Percentiles rank a stretch among this genome's conserved stretches.
phyloP scores from a whole-genome alignment of 2,113 vertebrate species.

The Tympanuchus pallidicinctus region DNA sequence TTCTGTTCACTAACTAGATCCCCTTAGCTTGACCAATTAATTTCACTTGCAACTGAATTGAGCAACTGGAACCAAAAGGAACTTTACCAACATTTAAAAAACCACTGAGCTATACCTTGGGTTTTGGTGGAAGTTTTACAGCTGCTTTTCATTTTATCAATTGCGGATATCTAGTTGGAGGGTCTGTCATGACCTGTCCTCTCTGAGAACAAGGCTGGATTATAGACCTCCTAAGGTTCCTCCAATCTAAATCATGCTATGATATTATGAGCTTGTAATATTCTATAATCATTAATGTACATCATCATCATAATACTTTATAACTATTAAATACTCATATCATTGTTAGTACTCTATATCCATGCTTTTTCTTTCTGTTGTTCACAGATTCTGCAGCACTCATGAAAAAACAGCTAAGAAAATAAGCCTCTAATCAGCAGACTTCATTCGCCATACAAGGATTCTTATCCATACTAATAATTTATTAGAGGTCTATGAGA shows the following conservation, averaged over 20 bases:
- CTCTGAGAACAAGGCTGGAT: not conserved
- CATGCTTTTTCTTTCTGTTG: not conserved
- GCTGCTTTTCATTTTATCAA: not conserved
- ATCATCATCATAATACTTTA: not conserved
- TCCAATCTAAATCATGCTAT: not conserved
- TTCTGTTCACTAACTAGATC: constrained; percentile 1
- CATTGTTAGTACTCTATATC: not conserved
- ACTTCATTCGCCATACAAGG: not conserved
- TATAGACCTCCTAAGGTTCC: not conserved
- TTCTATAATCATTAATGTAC: not conserved
- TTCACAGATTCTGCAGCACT: not conserved
- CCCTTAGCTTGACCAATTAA: not conserved
- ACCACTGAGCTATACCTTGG: not conserved
- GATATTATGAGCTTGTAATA: not conserved
- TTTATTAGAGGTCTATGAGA: not conserved
- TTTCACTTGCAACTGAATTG: not conserved
- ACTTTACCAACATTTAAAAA: not conserved
- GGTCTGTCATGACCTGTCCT: not conserved
- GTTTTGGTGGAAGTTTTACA: not conserved
- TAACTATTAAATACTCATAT: not conserved
- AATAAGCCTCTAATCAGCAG: not conserved
- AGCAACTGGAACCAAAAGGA: not conserved
- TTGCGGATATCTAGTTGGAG: not conserved
- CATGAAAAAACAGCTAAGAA: not conserved
- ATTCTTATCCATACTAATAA: not conserved